These are phyloP conservation scores for Troides helena DNA, from an alignment of 2,888 invertebrate species.

Conservation along the genomic window DNA sequence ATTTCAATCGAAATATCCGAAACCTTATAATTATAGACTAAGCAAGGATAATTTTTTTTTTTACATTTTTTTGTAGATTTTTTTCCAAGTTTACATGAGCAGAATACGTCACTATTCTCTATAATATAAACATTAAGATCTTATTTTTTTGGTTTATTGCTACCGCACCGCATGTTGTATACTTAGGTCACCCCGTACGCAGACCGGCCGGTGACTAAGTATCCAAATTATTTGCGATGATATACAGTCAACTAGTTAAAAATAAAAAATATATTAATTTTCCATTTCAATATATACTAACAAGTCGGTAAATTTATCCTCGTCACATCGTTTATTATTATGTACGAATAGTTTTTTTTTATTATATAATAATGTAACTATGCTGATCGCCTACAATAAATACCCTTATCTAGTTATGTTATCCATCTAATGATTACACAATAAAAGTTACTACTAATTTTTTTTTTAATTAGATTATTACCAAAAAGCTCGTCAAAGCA, in stretches of 20 bases:
- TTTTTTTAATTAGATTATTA: constrained; percentile 76
- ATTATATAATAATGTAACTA: constrained; percentile 75
- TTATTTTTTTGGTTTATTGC: constrained; percentile 79
- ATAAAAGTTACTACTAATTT: constrained; percentile 76
- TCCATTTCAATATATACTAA: constrained; percentile 70
- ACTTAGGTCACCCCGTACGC: constrained; percentile 50
- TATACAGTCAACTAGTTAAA: constrained; percentile 77
- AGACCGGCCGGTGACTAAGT: constrained; percentile 62
- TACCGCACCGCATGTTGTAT: constrained; percentile 64
- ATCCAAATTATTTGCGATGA: constrained; percentile 68
- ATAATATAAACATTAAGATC: constrained; percentile 72
- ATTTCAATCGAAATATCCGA: constrained; percentile 69
- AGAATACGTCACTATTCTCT: constrained; percentile 76
- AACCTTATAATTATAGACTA: constrained; percentile 75
- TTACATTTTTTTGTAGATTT: constrained; percentile 61
- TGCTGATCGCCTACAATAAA: constrained; percentile 76
- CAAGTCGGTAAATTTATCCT: constrained; percentile 66
- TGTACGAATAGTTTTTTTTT: constrained; percentile 68
- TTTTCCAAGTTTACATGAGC: constrained; percentile 75
- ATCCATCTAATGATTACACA: constrained; percentile 77
- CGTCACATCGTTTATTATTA: constrained; percentile 74
- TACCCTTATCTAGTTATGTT: constrained; percentile 76
- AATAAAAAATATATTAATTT: constrained; percentile 80
- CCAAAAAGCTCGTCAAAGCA: constrained; percentile 81
- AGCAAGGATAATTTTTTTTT: constrained; percentile 74